Evolutionary conservation across 2,888 invertebrate genomes (phyloP), one percentile per base, ranked within the genome.

Genomic region (Ichneumoninae sp.): DNA sequence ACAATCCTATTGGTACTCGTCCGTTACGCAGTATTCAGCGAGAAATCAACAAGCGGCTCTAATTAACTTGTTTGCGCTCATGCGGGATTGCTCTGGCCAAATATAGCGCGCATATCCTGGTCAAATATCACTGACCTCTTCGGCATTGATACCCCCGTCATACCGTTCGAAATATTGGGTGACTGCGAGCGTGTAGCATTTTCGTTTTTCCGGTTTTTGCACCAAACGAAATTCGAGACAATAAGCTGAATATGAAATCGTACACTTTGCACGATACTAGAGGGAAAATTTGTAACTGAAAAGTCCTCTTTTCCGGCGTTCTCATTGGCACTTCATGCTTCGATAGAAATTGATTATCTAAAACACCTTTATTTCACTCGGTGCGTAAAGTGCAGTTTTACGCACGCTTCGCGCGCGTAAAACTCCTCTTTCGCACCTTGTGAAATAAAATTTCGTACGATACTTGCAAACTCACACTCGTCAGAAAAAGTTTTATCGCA

Each of bases 1-100:
- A 82, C 82, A 82, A 77, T 47, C 66, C 22, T 36, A 57, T 33
- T 63, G 75, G 16, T 16, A 77, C 52, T 66, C 54, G 65, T 54
- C 44, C 57, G 54, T 40, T 71, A 54, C 57, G 57, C 57, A 57
- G 57, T 57, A 22, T 22, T 71, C 71, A 44, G 54, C n/a, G 68
- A 50, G 54, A 26, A 47, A 76, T 83, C 70, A 65, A 80, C 70
- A 75, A 80, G 57, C 26, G 26, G 10, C 79, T 71, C 70, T 63
- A 77, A 84, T 78, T 84, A 81, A 78, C 77, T 52, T 73, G 73
- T 82, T 82, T 82, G 57, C 54, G 36, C 26, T 66, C 33, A 52
- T 40, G 36, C 52, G 52, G 47, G n/a, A 77, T 36, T 75, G 26
- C 71, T 26, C 22, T 26, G 57, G 10, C 57, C 26, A 22, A 57